Conservation (phyloP, 2,113 vertebrate genomes). For the Callospermophilus lateralis region DNA sequence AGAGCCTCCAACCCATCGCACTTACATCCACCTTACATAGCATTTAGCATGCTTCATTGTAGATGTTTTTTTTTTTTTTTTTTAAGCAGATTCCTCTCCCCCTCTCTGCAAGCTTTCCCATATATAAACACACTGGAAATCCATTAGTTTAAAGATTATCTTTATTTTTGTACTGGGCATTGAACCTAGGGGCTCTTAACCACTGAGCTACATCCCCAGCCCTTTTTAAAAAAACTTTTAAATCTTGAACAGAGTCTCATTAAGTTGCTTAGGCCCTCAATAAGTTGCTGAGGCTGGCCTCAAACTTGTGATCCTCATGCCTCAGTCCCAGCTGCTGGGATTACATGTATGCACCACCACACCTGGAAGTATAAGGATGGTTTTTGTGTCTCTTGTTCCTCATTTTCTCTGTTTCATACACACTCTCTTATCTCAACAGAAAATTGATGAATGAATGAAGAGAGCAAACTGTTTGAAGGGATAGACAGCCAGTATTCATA, state of each 20-base stretch:
- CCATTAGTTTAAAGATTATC: neutral
- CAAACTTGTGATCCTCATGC: no score
- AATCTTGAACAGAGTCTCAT: no score
- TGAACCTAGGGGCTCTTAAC: no score
- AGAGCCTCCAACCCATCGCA: neutral
- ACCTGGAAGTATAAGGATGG: neutral
- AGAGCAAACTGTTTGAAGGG: neutral
- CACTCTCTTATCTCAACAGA: neutral
- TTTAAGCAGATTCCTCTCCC: neutral
- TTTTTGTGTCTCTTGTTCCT: neutral
- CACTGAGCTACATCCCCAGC: no score
- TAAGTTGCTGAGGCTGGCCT: no score
- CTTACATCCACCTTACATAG: neutral
- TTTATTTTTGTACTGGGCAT: no score
- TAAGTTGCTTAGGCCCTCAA: no score
- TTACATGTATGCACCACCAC: no score
- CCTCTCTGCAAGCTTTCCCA: neutral
- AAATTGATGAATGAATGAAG: conserved; percentile 2
- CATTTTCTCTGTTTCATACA: neutral
- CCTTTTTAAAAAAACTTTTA: no score
- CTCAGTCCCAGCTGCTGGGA: no score
- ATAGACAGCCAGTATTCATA: neutral
- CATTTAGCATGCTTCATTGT: neutral
- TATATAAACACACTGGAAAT: neutral
- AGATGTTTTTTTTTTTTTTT: no score